These are phyloP conservation scores for Homarus gammarus DNA, from an alignment of 2,888 invertebrate genomes.

Conservation along the genomic window DNA sequence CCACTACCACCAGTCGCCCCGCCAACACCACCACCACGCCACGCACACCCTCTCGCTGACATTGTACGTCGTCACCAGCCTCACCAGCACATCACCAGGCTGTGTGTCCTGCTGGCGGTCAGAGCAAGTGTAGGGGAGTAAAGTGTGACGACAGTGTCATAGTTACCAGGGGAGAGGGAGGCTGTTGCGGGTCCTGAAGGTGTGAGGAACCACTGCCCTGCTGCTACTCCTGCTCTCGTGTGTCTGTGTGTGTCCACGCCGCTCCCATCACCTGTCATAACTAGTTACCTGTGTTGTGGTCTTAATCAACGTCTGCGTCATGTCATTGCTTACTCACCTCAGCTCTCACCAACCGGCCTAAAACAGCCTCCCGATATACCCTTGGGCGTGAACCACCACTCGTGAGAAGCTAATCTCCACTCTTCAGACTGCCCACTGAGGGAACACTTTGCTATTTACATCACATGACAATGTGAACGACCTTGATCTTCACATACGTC, in stretches of 20 bases:
- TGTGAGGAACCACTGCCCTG: neutral
- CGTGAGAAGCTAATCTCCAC: conserved; percentile 9
- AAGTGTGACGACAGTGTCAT: neutral
- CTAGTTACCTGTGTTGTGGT: neutral
- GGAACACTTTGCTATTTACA: conserved; percentile 8
- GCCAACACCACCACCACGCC: conserved; percentile 9
- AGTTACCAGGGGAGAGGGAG: neutral
- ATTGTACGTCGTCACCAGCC: neutral
- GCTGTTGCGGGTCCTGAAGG: neutral
- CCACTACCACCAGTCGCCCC: conserved; percentile 11
- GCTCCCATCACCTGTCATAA: neutral
- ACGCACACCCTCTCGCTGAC: conserved; percentile 8
- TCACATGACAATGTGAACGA: conserved; percentile 50
- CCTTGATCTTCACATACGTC: conserved; percentile 55
- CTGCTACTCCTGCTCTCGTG: neutral
- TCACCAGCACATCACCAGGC: neutral
- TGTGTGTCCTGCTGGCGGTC: neutral
- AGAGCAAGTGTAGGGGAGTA: neutral
- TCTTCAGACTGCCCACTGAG: neutral
- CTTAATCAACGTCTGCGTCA: neutral
- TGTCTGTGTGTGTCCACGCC: neutral
- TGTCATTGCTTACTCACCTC: neutral
- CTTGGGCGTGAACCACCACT: conserved; percentile 22
- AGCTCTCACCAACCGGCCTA: conserved; percentile 6
- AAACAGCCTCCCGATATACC: conserved; percentile 35